These are phyloP conservation scores for Nylanderia fulva DNA, from an alignment of 1,140 invertebrate genomes.

Conservation along the genomic window DNA sequence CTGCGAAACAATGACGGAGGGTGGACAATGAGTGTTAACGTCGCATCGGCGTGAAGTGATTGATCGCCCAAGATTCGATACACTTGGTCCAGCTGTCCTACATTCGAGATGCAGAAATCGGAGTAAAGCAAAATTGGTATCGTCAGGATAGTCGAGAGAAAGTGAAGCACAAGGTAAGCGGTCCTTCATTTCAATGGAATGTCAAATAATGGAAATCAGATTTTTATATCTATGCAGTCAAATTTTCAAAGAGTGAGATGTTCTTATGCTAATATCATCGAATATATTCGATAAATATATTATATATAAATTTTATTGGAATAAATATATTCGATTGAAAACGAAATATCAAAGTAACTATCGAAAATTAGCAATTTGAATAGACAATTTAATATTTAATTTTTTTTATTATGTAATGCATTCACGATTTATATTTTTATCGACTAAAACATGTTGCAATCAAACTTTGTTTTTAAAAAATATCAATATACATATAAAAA, in stretches of 20 bases:
- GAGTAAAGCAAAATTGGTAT: not conserved
- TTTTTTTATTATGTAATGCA: no score
- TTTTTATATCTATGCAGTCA: not conserved
- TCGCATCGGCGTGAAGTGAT: conserved; percentile 41
- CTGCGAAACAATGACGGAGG: conserved; percentile 66
- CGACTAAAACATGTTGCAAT: not conserved
- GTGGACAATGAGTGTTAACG: conserved; percentile 61
- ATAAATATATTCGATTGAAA: no score
- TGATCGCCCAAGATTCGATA: conserved; percentile 44
- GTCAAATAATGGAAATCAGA: not conserved
- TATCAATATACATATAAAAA: not conserved
- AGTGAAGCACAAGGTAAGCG: not conserved
- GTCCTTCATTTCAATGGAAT: not conserved
- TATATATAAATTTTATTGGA: no score
- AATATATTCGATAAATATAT: no score
- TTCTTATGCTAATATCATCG: not conserved
- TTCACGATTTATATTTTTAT: not conserved
- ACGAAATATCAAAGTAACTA: no score
- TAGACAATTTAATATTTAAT: no score
- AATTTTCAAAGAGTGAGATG: conserved; percentile 6
- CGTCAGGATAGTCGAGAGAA: not conserved
- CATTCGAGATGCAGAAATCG: conserved; percentile 24
- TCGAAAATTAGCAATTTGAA: no score
- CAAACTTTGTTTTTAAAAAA: not conserved
- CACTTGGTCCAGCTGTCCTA: conserved; percentile 62